phyloP scores from a whole-genome alignment of 2,888 invertebrate species.

The Arctia plantaginis region DNA sequence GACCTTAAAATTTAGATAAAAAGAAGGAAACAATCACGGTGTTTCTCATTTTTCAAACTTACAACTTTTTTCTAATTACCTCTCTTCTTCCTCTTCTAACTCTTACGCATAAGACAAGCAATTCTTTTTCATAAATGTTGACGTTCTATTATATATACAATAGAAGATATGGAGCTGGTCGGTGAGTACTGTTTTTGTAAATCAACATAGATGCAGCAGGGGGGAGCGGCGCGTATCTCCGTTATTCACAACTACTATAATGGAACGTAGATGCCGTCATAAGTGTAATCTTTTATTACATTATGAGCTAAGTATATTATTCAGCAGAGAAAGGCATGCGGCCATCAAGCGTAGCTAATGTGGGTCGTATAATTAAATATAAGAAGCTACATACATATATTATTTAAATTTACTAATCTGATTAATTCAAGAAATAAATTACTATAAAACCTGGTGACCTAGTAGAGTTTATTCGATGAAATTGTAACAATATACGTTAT shows the following conservation, averaged over 20 bases:
- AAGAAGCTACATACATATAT: background rate
- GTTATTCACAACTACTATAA: conserved; percentile 20
- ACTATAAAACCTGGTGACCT: background rate
- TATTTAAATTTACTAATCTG: background rate
- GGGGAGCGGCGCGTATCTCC: conserved; percentile 47
- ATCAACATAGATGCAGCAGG: conserved; percentile 35
- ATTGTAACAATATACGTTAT: background rate
- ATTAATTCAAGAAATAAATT: background rate
- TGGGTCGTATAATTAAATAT: conserved; percentile 1
- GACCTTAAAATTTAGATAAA: too few relatives aligned
- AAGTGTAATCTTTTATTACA: conserved; percentile 13
- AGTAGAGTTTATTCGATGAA: background rate
- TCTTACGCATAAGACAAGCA: background rate
- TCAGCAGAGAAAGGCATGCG: background rate
- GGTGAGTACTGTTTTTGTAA: conserved; percentile 32
- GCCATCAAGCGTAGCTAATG: background rate
- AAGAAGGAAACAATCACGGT: too few relatives aligned
- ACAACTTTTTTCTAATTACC: too few relatives aligned
- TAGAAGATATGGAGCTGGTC: background rate
- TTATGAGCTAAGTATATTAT: background rate
- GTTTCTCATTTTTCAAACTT: too few relatives aligned
- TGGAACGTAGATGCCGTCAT: conserved; percentile 15
- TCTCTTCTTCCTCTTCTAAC: too few relatives aligned
- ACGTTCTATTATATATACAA: conserved; percentile 3
- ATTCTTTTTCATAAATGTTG: background rate